Evolutionary conservation across 2,113 vertebrate genomes (phyloP).

Genomic region (Tupaia tana): DNA sequence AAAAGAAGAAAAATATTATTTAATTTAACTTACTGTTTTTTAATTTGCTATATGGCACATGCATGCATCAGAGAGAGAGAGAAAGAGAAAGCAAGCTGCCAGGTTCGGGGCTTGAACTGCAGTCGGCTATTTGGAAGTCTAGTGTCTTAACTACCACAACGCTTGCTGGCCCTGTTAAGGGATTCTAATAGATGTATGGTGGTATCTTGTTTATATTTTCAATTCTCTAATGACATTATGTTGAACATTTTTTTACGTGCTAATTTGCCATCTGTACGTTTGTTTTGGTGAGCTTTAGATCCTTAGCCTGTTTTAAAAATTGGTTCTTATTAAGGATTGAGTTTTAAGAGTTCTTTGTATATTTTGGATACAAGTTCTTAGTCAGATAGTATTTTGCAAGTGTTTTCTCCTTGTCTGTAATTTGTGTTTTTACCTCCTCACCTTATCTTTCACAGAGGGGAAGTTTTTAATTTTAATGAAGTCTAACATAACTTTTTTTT

Average conservation of each 20-base stretch:
- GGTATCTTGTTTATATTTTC: neutral
- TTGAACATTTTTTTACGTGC: neutral
- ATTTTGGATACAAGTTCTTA: neutral
- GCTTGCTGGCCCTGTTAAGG: neutral
- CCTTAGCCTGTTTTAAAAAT: neutral
- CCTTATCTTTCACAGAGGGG: neutral
- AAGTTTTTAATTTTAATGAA: conserved; percentile 39
- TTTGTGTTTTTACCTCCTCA: neutral
- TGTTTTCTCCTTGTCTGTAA: neutral
- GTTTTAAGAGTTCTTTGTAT: conserved; percentile 36
- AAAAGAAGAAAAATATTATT: no score
- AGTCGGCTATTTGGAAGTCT: no score
- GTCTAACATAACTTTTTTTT: neutral
- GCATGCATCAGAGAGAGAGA: no score
- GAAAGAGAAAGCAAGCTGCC: no score
- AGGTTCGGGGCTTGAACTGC: no score
- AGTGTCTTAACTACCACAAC: no score
- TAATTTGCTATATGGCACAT: no score
- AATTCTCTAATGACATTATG: neutral
- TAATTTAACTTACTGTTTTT: no score
- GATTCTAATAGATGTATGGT: neutral
- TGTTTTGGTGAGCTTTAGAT: neutral
- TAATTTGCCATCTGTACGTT: neutral
- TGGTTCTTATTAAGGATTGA: neutral
- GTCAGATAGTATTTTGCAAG: conserved; percentile 1